These are phyloP conservation scores for Portunus trituberculatus DNA, from an alignment of 1,140 invertebrate genomes.

Conservation along the genomic window DNA sequence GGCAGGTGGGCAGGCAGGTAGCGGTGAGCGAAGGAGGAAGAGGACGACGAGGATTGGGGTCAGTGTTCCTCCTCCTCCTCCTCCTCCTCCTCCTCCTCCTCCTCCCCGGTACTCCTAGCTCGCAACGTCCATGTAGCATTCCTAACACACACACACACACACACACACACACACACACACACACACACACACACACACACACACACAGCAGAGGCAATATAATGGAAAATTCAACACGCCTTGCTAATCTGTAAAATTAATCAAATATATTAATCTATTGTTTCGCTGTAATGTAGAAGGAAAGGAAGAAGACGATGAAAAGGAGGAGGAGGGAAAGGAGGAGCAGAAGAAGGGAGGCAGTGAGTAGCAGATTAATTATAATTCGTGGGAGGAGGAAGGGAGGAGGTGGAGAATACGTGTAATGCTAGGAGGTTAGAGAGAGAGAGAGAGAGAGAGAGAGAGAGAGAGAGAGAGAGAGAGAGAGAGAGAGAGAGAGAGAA, in stretches of 20 bases:
- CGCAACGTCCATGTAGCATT: not conserved
- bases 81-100: not conserved
- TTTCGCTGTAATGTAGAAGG: too few relatives aligned
- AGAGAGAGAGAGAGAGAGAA: not conserved
- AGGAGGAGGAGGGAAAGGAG: too few relatives aligned
- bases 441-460: too few relatives aligned
- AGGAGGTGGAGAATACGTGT: too few relatives aligned
- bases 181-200: not conserved
- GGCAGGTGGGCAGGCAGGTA: not conserved
- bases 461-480: constrained; percentile 34
- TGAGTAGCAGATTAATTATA: too few relatives aligned
- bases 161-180: not conserved
- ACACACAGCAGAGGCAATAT: not conserved
- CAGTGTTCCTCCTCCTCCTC: constrained; percentile 12
- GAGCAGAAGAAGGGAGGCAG: too few relatives aligned
- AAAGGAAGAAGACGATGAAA: too few relatives aligned
- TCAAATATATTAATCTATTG: not conserved
- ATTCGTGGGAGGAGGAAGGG: too few relatives aligned
- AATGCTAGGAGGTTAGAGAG: too few relatives aligned
- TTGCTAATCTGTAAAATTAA: not conserved
- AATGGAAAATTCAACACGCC: too few relatives aligned
- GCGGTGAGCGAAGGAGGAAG: not conserved
- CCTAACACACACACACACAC: not conserved
- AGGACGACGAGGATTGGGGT: not conserved
- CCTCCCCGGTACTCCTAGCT: not conserved